Evolutionary conservation across 2,797 vertebrate species (phyloP).

Genomic region (Synanceia verrucosa): DNA sequence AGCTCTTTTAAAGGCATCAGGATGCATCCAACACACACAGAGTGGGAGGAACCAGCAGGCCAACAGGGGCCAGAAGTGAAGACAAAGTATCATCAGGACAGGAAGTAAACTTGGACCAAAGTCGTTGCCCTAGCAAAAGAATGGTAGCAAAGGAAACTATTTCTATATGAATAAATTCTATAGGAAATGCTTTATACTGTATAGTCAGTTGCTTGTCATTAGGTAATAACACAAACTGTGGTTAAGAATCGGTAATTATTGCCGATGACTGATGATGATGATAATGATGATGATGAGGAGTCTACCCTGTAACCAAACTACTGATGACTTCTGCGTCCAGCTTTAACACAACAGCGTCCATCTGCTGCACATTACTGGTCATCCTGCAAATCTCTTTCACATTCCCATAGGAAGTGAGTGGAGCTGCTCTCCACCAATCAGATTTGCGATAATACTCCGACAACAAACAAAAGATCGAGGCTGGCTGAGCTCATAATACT

Average conservation of each 20-base stretch:
- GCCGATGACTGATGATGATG: not conserved
- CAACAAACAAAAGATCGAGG: constrained; percentile 89
- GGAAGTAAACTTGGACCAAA: too few species aligned
- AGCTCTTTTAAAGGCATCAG: too few species aligned
- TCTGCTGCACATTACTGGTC: not conserved
- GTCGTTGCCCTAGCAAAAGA: too few species aligned
- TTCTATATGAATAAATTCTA: not conserved
- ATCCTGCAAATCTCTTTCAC: constrained; percentile 41
- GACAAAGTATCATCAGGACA: too few species aligned
- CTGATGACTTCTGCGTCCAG: not conserved
- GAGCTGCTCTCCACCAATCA: constrained; percentile 80
- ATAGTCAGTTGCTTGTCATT: not conserved
- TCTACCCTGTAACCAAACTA: not conserved
- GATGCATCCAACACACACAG: too few species aligned
- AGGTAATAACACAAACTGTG: too few species aligned
- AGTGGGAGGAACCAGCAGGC: too few species aligned
- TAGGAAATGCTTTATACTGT: not conserved
- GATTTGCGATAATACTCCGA: constrained; percentile 72
- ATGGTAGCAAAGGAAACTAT: too few species aligned
- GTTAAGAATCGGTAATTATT: too few species aligned
- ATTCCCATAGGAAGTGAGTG: constrained; percentile 79
- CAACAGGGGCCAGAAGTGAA: too few species aligned
- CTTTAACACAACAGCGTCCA: not conserved
- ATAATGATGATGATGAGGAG: not conserved
- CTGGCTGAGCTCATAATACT: constrained; percentile 69